These are phyloP conservation scores for Pedionomus torquatus DNA, from an alignment of 2,113 vertebrate species.

Conservation along the genomic window DNA sequence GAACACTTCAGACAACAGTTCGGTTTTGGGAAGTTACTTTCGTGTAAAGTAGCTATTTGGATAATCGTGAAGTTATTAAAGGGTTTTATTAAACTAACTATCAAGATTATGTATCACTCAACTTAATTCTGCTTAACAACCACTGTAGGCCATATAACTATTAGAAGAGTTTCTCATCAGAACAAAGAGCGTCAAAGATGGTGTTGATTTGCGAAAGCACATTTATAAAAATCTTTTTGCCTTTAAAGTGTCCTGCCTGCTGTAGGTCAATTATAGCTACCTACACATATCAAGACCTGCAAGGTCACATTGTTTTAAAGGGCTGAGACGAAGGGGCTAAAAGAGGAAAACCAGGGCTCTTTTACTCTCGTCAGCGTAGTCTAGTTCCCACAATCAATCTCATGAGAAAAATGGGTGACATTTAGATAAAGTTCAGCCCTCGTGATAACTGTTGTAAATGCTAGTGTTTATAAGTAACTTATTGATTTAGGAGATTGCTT, in stretches of 20 bases:
- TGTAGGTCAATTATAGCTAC: neutral
- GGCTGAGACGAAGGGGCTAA: neutral
- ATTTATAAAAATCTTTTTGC: neutral
- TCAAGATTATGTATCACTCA: neutral
- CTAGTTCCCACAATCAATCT: neutral
- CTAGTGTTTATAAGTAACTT: slow-evolving; percentile 21
- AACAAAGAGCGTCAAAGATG: neutral
- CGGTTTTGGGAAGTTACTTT: neutral
- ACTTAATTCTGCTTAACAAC: neutral
- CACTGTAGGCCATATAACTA: neutral
- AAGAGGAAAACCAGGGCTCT: neutral
- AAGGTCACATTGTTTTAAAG: neutral
- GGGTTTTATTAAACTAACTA: neutral
- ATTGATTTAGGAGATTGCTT: slow-evolving; percentile 11
- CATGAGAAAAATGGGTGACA: neutral
- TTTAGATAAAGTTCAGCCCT: neutral
- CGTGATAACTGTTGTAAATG: neutral
- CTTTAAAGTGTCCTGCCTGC: neutral
- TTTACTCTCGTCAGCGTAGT: neutral
- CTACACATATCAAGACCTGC: neutral
- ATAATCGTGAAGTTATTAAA: neutral
- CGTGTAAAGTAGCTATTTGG: neutral
- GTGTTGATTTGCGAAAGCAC: neutral
- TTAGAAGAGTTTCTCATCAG: neutral
- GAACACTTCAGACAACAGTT: neutral